phyloP scores from a whole-genome alignment of 2,113 vertebrate genomes.

The Syrmaticus mikado region DNA sequence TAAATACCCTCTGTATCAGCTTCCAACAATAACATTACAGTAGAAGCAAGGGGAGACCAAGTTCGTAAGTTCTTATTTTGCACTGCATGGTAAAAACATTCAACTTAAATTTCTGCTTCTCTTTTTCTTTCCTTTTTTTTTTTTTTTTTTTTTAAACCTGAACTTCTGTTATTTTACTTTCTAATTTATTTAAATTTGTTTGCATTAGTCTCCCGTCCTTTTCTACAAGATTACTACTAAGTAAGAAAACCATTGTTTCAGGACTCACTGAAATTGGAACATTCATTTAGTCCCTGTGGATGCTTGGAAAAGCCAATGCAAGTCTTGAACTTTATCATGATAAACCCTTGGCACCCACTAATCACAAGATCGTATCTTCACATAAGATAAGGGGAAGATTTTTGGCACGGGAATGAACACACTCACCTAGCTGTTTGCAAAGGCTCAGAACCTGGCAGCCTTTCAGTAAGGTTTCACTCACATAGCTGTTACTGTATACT shows the following conservation, averaged over 20 bases:
- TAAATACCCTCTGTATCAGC: neutral
- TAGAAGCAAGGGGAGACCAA: neutral
- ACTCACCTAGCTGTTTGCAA: slow-evolving; percentile 79
- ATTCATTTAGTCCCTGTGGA: slow-evolving; percentile 60
- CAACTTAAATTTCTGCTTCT: neutral
- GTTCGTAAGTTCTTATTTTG: neutral
- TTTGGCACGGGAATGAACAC: slow-evolving; percentile 79
- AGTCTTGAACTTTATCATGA: slow-evolving; percentile 80
- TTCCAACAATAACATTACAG: neutral
- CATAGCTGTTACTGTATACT: slow-evolving; percentile 92
- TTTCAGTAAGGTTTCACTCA: slow-evolving; percentile 80
- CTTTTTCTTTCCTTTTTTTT: too few relatives aligned
- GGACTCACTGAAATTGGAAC: neutral
- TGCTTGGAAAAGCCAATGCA: slow-evolving; percentile 66
- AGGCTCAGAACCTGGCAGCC: slow-evolving; percentile 78
- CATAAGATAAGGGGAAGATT: slow-evolving; percentile 78
- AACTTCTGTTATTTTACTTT: neutral
- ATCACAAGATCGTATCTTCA: slow-evolving; percentile 81
- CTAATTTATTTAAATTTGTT: neutral
- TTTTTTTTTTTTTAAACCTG: neutral
- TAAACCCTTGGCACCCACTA: slow-evolving; percentile 81
- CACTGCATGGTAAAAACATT: neutral
- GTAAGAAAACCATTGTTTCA: neutral
- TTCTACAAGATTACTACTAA: neutral
- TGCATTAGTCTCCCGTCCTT: neutral